A percentile compares a stretch with the other conserved stretches of the same genome.
phyloP scores from a whole-genome alignment of 2,797 vertebrate genomes.

The Syndactyla subalaris region DNA sequence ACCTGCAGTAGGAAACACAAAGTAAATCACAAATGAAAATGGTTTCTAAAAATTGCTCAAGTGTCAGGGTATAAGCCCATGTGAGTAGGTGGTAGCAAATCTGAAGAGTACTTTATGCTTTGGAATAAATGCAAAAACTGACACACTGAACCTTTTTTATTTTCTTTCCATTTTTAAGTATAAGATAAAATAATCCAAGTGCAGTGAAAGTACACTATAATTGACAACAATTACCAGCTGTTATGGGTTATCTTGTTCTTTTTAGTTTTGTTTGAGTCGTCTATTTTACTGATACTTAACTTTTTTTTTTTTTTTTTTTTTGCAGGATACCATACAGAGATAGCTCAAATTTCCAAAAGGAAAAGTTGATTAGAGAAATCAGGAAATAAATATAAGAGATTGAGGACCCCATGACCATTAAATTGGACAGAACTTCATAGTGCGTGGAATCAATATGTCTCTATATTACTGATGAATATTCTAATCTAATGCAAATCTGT shows the following conservation, averaged over 20 bases:
- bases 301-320: background rate
- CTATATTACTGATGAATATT: background rate
- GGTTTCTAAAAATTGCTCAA: constrained; percentile 51
- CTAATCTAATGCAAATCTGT: background rate
- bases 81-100: background rate
- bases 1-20: constrained; percentile 14
- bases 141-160: constrained; percentile 21
- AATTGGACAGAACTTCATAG: background rate
- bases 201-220: background rate
- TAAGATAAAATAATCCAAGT: constrained; percentile 31
- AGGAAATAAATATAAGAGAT: background rate
- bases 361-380: constrained; percentile 13
- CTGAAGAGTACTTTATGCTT: constrained; percentile 4
- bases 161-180: constrained; percentile 15
- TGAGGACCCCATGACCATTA: background rate
- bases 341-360: background rate
- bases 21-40: constrained; percentile 53
- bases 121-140: constrained; percentile 28
- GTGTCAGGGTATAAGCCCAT: constrained; percentile 22
- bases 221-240: constrained; percentile 3
- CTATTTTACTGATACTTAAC: background rate
- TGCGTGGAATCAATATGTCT: background rate
- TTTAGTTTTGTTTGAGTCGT: constrained; percentile 13
- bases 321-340: background rate
- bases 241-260: background rate